phyloP scores from a whole-genome alignment of 2,888 invertebrate genomes.

The Thera obeliscata region DNA sequence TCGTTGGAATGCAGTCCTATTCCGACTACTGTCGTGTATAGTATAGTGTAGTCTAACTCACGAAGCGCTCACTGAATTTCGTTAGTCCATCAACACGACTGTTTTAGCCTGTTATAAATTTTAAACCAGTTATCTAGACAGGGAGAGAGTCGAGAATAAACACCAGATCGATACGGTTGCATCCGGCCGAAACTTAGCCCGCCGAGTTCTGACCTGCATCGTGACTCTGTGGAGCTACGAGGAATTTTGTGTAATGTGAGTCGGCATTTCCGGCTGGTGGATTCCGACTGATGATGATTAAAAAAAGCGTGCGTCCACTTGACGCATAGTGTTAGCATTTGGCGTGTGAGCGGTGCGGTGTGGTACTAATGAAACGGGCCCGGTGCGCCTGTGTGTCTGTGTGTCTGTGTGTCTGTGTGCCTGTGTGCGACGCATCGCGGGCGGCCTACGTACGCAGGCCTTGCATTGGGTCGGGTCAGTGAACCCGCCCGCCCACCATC shows the following conservation, averaged over 20 bases:
- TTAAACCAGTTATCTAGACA: slow-evolving; percentile 67
- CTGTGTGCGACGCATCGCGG: slow-evolving; percentile 63
- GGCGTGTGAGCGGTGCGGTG: slow-evolving; percentile 69
- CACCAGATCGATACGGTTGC: slow-evolving; percentile 67
- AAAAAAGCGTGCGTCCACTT: slow-evolving; percentile 77
- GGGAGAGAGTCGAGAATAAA: slow-evolving; percentile 67
- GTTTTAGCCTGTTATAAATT: slow-evolving; percentile 67
- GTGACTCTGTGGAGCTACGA: slow-evolving; percentile 34
- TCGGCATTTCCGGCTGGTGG: slow-evolving; percentile 34
- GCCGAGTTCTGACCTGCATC: slow-evolving; percentile 47
- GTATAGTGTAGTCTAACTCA: neutral
- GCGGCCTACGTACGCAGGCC: slow-evolving; percentile 79
- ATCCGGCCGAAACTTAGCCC: slow-evolving; percentile 49
- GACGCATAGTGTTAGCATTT: slow-evolving; percentile 77
- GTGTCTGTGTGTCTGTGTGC: slow-evolving; percentile 34
- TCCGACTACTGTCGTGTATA: slow-evolving; percentile 1
- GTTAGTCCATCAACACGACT: slow-evolving; percentile 48
- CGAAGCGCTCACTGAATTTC: slow-evolving; percentile 1
- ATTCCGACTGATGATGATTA: slow-evolving; percentile 54
- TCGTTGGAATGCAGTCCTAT: slow-evolving; percentile 24
- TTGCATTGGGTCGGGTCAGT: slow-evolving; percentile 83
- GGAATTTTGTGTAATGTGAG: slow-evolving; percentile 38
- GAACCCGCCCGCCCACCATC: slow-evolving; percentile 82
- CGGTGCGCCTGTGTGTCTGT: slow-evolving; percentile 45
- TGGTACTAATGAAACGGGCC: slow-evolving; percentile 77